phyloP scores from a whole-genome alignment of 2,113 vertebrate species.

The Apaloderma vittatum region DNA sequence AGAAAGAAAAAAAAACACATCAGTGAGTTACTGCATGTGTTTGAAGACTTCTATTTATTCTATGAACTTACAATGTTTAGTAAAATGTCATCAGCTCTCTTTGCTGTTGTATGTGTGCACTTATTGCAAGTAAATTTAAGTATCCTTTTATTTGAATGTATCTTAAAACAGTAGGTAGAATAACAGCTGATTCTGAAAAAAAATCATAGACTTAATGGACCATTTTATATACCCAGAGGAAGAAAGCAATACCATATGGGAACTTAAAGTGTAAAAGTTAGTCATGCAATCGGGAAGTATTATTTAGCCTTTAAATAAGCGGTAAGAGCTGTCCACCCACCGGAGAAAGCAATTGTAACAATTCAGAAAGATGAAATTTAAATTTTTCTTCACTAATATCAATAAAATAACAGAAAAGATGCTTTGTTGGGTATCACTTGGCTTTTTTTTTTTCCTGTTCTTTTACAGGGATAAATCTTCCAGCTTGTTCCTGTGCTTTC shows the following conservation, averaged over 20 bases:
- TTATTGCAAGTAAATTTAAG: slow-evolving; percentile 74
- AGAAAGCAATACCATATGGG: slow-evolving; percentile 51
- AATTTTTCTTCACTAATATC: slow-evolving; percentile 71
- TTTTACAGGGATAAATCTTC: background rate
- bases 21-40: slow-evolving; percentile 59
- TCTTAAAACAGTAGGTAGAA: slow-evolving; percentile 79
- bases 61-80: slow-evolving; percentile 61
- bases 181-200: slow-evolving; percentile 56
- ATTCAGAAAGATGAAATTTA: slow-evolving; percentile 54
- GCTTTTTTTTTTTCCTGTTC: background rate
- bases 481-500: background rate
- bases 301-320: slow-evolving; percentile 59
- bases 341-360: slow-evolving; percentile 57
- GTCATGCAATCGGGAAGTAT: background rate
- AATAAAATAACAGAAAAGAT: slow-evolving; percentile 76
- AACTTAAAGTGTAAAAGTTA: slow-evolving; percentile 31
- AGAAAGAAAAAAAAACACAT: slow-evolving; percentile 51
- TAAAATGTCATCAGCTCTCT: slow-evolving; percentile 55
- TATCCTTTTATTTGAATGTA: slow-evolving; percentile 88
- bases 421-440: background rate
- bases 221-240: slow-evolving; percentile 59
- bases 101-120: slow-evolving; percentile 70
- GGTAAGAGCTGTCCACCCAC: slow-evolving; percentile 42
- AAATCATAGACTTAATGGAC: slow-evolving; percentile 44
- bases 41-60: slow-evolving; percentile 80